Base-by-base conservation (phyloP, 2,888 invertebrate genomes). In the Ariolimax columbianus region DNA sequence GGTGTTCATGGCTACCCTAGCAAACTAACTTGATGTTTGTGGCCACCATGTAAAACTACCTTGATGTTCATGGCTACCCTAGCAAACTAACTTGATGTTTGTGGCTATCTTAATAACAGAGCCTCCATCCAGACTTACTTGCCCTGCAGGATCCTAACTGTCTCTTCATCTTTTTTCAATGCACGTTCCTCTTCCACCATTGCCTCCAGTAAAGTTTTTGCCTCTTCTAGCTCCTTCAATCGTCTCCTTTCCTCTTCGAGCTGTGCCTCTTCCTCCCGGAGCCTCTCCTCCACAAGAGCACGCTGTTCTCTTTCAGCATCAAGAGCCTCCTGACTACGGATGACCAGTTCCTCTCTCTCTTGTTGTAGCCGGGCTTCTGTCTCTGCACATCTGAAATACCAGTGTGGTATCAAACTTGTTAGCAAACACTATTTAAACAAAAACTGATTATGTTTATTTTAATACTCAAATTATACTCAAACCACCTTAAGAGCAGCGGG, bases 101-200 rank as follows among this genome's bases (percentile, higher is more conserved):
- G n/a, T n/a, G n/a, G n/a, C n/a, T n/a, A n/a, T n/a, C n/a, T n/a
- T n/a, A 47, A 11, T 47, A 17, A 47, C 47, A 47, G 9, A 47
- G 23, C 17, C 23, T 55, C 23, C 55, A 55, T 9, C 23, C 4
- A 4, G 23, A 79, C 84, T 51, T 88, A 94, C 93, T 90, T 91
- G 38, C 93, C 89, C 89, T 95, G 95, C 40, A 95, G 91, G 86
- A 92, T 93, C 63, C 95, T 91, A 87, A 95, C 96, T 87, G 97
- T 97, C 95, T 97, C 97, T 93, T 97, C 97, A 89, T 97, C 97
- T 89, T 96, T 95, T 91, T 97, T 97, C 0, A 97, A 97, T 93
- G 97, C 97, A 0, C 96, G 96, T 93, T 97, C 97, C 93, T 97
- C 97, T 88, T 96, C 96, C 26, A 97, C 93, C 4, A 97, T 94